Percentiles rank a stretch among this genome's conserved stretches.
Evolutionary conservation across 2,797 vertebrate species (phyloP).

Genomic region (Aldrovandia affinis): DNA sequence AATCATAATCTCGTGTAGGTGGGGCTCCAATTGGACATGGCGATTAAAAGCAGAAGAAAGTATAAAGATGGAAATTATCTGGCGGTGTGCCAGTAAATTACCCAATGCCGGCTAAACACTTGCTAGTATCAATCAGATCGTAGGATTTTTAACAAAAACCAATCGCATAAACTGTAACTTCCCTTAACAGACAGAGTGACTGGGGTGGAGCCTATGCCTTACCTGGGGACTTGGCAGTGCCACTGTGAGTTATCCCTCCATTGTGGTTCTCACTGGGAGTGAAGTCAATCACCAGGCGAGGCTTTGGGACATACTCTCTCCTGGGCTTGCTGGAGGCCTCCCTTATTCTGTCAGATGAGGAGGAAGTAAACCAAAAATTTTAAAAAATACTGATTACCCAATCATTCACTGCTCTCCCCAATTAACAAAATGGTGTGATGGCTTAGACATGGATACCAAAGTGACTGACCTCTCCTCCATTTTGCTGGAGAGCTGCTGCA

Average conservation of each 20-base stretch:
- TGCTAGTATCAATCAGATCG: too few species aligned
- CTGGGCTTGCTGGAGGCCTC: conserved; percentile 84
- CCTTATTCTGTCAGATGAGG: conserved; percentile 79
- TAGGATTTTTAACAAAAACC: too few species aligned
- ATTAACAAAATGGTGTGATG: neutral
- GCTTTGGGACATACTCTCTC: conserved; percentile 88
- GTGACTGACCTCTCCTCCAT: conserved; percentile 86
- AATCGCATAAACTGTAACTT: too few species aligned
- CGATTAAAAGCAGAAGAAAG: too few species aligned
- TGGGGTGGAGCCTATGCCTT: neutral
- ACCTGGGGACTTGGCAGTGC: conserved; percentile 90
- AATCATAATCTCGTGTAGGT: too few species aligned
- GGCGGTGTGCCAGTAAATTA: too few species aligned
- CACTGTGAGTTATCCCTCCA: conserved; percentile 84
- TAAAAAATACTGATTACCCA: neutral
- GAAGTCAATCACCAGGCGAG: conserved; percentile 89
- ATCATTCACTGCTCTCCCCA: neutral
- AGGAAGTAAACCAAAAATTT: neutral
- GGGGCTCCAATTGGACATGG: too few species aligned
- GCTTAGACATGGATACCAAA: neutral
- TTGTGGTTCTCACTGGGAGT: conserved; percentile 86
- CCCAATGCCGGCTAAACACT: too few species aligned
- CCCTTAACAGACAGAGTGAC: neutral
- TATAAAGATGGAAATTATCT: too few species aligned
- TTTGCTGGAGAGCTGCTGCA: conserved; percentile 89